Evolutionary conservation across 2,797 vertebrate species (phyloP), one percentile per base, ranked within the genome.

Genomic region (Eulemur mongoz): DNA sequence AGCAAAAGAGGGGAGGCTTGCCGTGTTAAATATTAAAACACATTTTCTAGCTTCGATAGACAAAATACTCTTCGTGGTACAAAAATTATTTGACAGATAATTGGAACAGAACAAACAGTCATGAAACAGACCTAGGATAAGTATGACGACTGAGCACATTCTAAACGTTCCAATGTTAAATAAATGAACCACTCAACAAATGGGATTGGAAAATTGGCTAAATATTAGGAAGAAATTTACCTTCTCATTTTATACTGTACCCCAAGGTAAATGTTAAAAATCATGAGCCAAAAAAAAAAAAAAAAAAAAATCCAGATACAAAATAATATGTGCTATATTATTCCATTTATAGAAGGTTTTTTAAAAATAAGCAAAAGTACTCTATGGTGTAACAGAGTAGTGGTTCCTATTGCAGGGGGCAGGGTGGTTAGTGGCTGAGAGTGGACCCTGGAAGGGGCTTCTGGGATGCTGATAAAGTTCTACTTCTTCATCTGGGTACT

Each of bases 211-310:
- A 89, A 87, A 35, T 0, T 82, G 73, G 69, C 67, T 91, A n/a
- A 84, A 76, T 30, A 61, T 25, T 40, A 54, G 15, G 40, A 23
- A 43, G 14, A 57, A 92, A 87, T 35, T 48, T 70, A 38, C 52
- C 30, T 38, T 73, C 30, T 70, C 22, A 73, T 91, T 93, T 93
- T 81, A 81, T 43, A n/a, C 23, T 69, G 7, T 63, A 61, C 25
- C 20, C 11, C 25, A 91, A 91, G 35, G 89, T 76, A 89, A 63
- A 61, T 70, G 52, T 93, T 59, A 67, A 93, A 91, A 81, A 67
- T 54, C 13, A 67, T 81, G 59, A 85, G 45, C n/a, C 18, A 2
- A 14, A 30, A 22, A 7, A 78, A 67, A 45, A 38, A 2, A 13
- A 30, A 1, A 25, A 20, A 23, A 22, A 7, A 78, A 67, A 45